These are phyloP conservation scores for Drosophila pallidifrons DNA, from an alignment of 1,140 invertebrate species.

Conservation along the genomic window DNA sequence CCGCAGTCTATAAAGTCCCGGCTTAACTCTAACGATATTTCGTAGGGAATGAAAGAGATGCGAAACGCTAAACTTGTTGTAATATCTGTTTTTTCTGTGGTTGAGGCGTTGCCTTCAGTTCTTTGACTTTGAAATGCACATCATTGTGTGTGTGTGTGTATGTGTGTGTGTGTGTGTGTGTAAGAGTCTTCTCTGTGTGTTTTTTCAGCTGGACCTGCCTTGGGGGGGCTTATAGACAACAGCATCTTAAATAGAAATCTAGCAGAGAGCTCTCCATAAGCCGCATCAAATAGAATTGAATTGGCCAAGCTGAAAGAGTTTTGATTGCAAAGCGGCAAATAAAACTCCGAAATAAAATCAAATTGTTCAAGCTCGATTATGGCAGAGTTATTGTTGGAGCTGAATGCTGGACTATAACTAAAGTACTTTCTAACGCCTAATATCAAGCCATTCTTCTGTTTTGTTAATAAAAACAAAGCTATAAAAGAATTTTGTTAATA, in stretches of 20 bases:
- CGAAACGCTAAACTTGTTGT: constrained; percentile 29
- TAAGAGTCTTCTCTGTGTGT: background rate
- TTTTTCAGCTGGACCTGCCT: constrained; percentile 1
- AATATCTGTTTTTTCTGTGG: constrained; percentile 21
- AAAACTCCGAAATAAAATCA: constrained; percentile 2
- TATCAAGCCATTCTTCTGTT: background rate
- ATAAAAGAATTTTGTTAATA: too few relatives aligned
- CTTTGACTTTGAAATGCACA: constrained; percentile 39
- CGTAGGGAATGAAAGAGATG: constrained; percentile 33
- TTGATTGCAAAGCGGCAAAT: background rate
- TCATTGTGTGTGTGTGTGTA: background rate
- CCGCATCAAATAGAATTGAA: constrained; percentile 31
- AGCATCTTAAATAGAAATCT: constrained; percentile 61
- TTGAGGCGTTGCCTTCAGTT: constrained; percentile 49
- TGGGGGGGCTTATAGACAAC: constrained; percentile 6
- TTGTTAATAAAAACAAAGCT: background rate
- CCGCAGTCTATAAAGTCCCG: constrained; percentile 18
- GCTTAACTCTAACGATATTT: constrained; percentile 29
- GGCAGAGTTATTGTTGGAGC: background rate
- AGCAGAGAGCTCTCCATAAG: constrained; percentile 2
- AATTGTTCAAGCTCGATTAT: background rate
- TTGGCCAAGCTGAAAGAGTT: constrained; percentile 1
- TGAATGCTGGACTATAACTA: background rate
- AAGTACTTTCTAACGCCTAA: constrained; percentile 1
- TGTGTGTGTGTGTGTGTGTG: constrained; percentile 2